Evolutionary conservation across 2,113 vertebrate species (phyloP).

Genomic region (Apodemus speciosus): DNA sequence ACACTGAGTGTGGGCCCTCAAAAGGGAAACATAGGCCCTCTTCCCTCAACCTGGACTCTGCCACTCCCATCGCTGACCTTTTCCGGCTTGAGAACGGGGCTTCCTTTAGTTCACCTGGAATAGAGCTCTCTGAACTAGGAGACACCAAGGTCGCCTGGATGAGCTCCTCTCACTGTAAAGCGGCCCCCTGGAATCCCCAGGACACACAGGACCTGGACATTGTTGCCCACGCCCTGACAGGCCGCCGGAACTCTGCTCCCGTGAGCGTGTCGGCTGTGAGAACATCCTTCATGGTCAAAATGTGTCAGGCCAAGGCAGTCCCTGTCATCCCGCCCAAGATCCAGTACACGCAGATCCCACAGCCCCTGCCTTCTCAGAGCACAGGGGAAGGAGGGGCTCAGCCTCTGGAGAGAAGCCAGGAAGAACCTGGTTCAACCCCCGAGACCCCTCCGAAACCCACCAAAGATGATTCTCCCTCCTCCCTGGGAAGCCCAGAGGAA

Average conservation of each 20-base stretch:
- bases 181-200: conserved; percentile 76
- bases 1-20: conserved; percentile 65
- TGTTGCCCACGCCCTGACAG: conserved; percentile 84
- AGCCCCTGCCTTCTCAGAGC: conserved; percentile 87
- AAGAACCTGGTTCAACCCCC: conserved; percentile 70
- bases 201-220: conserved; percentile 81
- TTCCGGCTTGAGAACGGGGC: conserved; percentile 84
- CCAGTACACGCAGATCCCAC: conserved; percentile 96
- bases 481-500: conserved; percentile 71
- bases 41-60: conserved; percentile 86
- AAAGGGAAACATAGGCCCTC: conserved; percentile 86
- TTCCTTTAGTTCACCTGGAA: conserved; percentile 74
- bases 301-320: conserved; percentile 95
- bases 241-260: conserved; percentile 94
- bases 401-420: conserved; percentile 80
- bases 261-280: conserved; percentile 95
- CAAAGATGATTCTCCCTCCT: conserved; percentile 61
- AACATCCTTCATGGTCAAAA: conserved; percentile 97
- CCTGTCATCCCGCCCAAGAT: conserved; percentile 95
- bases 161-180: conserved; percentile 65
- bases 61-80: conserved; percentile 78
- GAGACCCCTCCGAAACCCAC: conserved; percentile 68
- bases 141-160: conserved; percentile 77
- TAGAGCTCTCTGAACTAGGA: conserved; percentile 76
- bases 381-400: conserved; percentile 54